Evolutionary conservation across 2,113 vertebrate genomes (phyloP), one percentile per base, ranked within the genome.

Genomic region (Mastomys coucha): DNA sequence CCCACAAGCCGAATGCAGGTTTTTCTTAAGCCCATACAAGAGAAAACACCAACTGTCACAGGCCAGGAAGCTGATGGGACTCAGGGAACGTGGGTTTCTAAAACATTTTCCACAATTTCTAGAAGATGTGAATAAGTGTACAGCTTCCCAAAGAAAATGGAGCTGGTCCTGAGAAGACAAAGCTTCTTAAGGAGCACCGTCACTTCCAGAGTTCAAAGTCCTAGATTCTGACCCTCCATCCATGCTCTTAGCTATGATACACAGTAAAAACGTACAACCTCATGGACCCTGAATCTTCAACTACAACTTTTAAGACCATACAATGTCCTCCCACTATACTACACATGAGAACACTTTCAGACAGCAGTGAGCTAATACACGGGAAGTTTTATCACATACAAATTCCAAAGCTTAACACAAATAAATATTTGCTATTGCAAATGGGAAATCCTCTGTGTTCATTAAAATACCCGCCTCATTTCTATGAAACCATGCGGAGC

Each of bases 371-470:
- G 7, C 72, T 72, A 91, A 91, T 28, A 45, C 16, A 49, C 6
- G 81, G 33, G 45, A 58, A 49, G 1, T 82, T 4, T 82, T 31
- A 45, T 86, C 87, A 45, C 63, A 65, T 51, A 89, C 73, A 91
- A 80, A 76, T 81, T 81, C 51, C 72, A 93, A 81, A 95, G 12
- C 49, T 86, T 1, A 86, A 36, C 36, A 90, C 53, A 88, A 88
- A 81, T 75, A 90, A 92, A 94, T 75, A 88, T 81, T 90, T 94
- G 1, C n/a, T 70, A 58, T 45, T 85, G 67, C 19, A 90, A 80
- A 63, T 51, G 51, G 88, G n/a, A 92, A 69, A 69, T 86, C 31
- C 20, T 91, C 39, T 77, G 7, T 86, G 3, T 8, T 45, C 92
- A 76, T 56, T 95, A 93, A 76, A 97, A 88, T 14, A 86, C 17